These are phyloP conservation scores for Melanaphis sacchari DNA, from an alignment of 1,140 invertebrate species.

Conservation along the genomic window DNA sequence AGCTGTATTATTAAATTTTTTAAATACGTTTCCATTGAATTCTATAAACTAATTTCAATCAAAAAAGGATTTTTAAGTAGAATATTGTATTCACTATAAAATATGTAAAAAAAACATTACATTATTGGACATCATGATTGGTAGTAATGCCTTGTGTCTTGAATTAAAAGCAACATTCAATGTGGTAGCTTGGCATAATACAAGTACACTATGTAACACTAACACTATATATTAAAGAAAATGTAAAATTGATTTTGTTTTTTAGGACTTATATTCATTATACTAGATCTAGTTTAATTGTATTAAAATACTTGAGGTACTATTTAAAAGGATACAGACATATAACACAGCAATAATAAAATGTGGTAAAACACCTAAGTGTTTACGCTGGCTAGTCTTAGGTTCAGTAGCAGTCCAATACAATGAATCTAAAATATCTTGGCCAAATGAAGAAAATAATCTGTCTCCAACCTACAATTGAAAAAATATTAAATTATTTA, in stretches of 20 bases:
- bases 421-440: constrained; percentile 96
- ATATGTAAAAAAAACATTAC: constrained; percentile 66
- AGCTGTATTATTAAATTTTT: constrained; percentile 99
- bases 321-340: constrained; percentile 86
- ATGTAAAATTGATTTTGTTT: neutral
- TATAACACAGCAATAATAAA: constrained; percentile 88
- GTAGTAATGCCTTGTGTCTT: constrained; percentile 95
- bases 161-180: constrained; percentile 99
- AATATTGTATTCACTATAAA: neutral
- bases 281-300: neutral
- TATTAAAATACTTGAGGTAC: neutral
- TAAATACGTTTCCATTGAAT: constrained; percentile 97
- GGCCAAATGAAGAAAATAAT: constrained; percentile 95
- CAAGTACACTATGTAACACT: constrained; percentile 91
- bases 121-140: constrained; percentile 99
- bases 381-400: constrained; percentile 78
- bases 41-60: constrained; percentile 89
- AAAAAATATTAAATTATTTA: constrained; percentile 37
- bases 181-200: constrained; percentile 93
- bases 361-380: constrained; percentile 89
- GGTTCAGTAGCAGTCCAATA: constrained; percentile 98
- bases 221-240: constrained; percentile 65
- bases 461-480: constrained; percentile 79
- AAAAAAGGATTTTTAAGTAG: neutral
- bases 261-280: neutral